Percentiles rank a stretch among this genome's conserved stretches.
These are phyloP conservation scores for Antheraea pernyi DNA, from an alignment of 1,140 invertebrate genomes.

Conservation along the genomic window DNA sequence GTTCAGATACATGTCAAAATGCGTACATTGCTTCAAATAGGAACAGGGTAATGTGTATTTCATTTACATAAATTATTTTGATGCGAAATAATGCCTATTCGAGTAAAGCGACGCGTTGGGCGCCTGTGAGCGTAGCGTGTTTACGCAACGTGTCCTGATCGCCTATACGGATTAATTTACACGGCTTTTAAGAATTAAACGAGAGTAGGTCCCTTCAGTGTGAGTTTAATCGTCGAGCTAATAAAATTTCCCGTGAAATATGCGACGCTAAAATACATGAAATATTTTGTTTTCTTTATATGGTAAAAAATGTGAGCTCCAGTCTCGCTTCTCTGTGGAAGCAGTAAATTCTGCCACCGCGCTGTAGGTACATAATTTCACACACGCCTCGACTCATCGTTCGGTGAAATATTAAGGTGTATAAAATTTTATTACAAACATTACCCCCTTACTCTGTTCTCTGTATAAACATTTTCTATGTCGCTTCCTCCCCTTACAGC, in stretches of 20 bases:
- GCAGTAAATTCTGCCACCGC: conserved; percentile 57
- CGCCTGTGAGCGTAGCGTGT: conserved; percentile 46
- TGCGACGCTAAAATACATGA: conserved; percentile 11
- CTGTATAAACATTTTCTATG: conserved; percentile 69
- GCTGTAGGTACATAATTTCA: conserved; percentile 66
- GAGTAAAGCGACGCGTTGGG: conserved; percentile 23
- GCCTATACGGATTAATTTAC: conserved; percentile 55
- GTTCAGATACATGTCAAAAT: conserved; percentile 55
- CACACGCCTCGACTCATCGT: conserved; percentile 72
- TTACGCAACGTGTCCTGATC: conserved; percentile 54
- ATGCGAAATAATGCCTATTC: conserved; percentile 48
- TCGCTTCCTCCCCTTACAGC: conserved; percentile 43
- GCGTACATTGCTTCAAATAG: conserved; percentile 45
- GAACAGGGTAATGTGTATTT: conserved; percentile 71
- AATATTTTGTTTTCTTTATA: conserved; percentile 22
- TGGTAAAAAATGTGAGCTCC: conserved; percentile 24
- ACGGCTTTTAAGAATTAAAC: conserved; percentile 37
- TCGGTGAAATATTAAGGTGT: conserved; percentile 71
- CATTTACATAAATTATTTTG: conserved; percentile 75
- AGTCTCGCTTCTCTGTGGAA: conserved; percentile 34
- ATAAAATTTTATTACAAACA: conserved; percentile 75
- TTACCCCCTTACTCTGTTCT: conserved; percentile 62
- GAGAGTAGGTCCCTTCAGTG: not conserved
- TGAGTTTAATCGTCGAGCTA: conserved; percentile 17
- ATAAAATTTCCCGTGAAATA: conserved; percentile 11